These are phyloP conservation scores for Electrophaes corylata DNA, from an alignment of 2,888 invertebrate species.

Conservation along the genomic window DNA sequence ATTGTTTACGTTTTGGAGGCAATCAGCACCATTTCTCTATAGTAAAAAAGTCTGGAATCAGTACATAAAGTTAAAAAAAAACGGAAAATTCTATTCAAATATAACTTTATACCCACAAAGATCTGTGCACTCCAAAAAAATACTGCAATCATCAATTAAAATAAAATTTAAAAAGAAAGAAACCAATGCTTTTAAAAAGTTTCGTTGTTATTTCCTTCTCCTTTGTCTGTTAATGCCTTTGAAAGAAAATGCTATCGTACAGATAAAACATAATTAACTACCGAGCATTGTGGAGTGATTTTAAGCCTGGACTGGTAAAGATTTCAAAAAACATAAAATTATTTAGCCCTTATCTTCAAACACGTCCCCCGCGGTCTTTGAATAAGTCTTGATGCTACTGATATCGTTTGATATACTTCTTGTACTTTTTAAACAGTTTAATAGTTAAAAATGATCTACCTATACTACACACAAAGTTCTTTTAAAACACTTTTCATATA, in stretches of 20 bases:
- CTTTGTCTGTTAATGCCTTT: constrained; percentile 30
- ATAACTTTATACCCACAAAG: too few species aligned
- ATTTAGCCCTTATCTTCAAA: too few species aligned
- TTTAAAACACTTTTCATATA: too few species aligned
- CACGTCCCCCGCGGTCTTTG: too few species aligned
- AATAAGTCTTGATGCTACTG: too few species aligned
- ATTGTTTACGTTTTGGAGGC: not conserved
- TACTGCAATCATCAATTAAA: constrained; percentile 19
- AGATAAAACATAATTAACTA: constrained; percentile 42
- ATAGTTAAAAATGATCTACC: too few species aligned
- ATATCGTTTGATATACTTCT: too few species aligned
- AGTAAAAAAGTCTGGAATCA: not conserved
- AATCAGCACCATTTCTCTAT: not conserved
- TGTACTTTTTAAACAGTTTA: too few species aligned
- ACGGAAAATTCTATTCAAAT: too few species aligned
- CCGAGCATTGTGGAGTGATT: not conserved
- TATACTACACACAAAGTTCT: too few species aligned
- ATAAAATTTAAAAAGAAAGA: constrained; percentile 18
- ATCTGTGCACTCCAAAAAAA: constrained; percentile 3
- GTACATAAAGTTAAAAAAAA: too few species aligned
- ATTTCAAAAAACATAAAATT: not conserved
- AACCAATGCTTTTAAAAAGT: constrained; percentile 30
- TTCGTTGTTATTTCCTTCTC: constrained; percentile 27
- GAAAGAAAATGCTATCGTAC: constrained; percentile 36
- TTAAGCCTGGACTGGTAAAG: not conserved